These are phyloP conservation scores for Scaptomyza montana DNA, from an alignment of 1,140 invertebrate genomes.

Conservation along the genomic window DNA sequence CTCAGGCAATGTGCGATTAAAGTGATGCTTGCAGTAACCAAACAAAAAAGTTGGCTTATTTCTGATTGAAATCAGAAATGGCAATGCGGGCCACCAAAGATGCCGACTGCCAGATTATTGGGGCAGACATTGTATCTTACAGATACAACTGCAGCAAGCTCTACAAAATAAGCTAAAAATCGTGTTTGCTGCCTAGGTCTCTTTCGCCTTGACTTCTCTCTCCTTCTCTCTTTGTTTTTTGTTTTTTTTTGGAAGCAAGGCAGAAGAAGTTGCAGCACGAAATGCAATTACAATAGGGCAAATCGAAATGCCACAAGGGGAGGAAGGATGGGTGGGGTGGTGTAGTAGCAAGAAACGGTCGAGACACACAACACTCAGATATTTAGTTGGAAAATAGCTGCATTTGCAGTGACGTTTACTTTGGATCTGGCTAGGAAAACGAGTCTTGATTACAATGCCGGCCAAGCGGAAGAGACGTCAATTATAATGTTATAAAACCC, in stretches of 20 bases:
- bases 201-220: slow-evolving; percentile 38
- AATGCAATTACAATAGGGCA: slow-evolving; percentile 79
- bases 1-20: slow-evolving; percentile 31
- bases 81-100: slow-evolving; percentile 64
- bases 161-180: slow-evolving; percentile 29
- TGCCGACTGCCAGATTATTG: slow-evolving; percentile 68
- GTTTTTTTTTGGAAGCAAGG: slow-evolving; percentile 2
- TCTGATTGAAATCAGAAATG: slow-evolving; percentile 46
- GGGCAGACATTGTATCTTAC: slow-evolving; percentile 49
- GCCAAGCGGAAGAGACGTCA: slow-evolving; percentile 74
- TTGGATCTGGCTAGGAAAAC: slow-evolving; percentile 13
- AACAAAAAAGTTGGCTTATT: slow-evolving; percentile 24
- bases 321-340: neutral
- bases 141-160: slow-evolving; percentile 2
- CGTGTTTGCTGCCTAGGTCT: slow-evolving; percentile 36
- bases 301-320: slow-evolving; percentile 54
- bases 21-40: neutral
- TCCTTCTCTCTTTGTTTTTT: neutral
- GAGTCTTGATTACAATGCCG: slow-evolving; percentile 59
- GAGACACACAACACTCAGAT: slow-evolving; percentile 2
- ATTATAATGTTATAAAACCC: slow-evolving; percentile 63
- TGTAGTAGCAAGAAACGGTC: slow-evolving; percentile 7
- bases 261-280: slow-evolving; percentile 67
- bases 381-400: slow-evolving; percentile 10
- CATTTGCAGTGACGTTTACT: slow-evolving; percentile 40